These are phyloP conservation scores for Ahaetulla prasina DNA, from an alignment of 2,113 vertebrate species.

Conservation along the genomic window DNA sequence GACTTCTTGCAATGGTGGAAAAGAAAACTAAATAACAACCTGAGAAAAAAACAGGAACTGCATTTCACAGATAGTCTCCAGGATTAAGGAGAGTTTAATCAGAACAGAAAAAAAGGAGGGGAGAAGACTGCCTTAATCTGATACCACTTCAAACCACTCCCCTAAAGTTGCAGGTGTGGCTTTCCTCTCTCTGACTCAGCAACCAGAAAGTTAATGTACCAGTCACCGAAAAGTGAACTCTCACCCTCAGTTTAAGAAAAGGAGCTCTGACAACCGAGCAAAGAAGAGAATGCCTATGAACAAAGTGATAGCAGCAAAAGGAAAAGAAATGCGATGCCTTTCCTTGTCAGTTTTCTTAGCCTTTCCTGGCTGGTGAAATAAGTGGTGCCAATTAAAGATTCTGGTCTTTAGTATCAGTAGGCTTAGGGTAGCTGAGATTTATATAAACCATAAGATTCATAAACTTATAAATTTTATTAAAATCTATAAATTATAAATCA, in stretches of 20 bases:
- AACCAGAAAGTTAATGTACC: not conserved
- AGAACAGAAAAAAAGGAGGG: not conserved
- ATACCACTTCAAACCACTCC: slow-evolving; percentile 45
- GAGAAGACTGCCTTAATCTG: slow-evolving; percentile 33
- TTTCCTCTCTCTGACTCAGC: slow-evolving; percentile 37
- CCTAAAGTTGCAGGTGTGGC: slow-evolving; percentile 53
- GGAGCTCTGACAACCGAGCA: not conserved
- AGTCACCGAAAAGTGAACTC: not conserved
- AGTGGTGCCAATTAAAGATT: not conserved
- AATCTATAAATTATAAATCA: not conserved
- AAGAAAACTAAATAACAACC: slow-evolving; percentile 44
- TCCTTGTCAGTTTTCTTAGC: not conserved
- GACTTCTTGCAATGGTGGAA: slow-evolving; percentile 54
- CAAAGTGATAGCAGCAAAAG: not conserved
- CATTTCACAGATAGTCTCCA: not conserved
- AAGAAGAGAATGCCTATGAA: not conserved
- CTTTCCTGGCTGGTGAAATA: not conserved
- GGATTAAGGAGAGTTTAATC: not conserved
- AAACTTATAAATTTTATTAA: not conserved
- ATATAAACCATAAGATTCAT: not conserved
- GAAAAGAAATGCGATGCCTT: not conserved
- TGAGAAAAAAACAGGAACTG: not conserved
- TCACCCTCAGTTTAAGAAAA: not conserved
- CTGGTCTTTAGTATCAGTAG: not conserved
- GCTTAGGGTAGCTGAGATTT: not conserved